Base-by-base conservation (phyloP, 2,888 invertebrate species). In the Phrixothrix hirtus region DNA sequence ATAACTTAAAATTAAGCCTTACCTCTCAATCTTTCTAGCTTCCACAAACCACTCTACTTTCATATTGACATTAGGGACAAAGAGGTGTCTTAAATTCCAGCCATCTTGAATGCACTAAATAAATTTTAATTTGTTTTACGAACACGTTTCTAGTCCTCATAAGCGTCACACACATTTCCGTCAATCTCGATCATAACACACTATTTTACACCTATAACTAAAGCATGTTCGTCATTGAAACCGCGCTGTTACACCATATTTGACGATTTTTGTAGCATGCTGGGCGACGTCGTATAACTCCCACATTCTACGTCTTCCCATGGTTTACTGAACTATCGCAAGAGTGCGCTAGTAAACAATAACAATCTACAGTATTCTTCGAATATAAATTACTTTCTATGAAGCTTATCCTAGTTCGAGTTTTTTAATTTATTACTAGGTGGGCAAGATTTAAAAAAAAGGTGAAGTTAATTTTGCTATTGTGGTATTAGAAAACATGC, bases 21-120 rank as follows among this genome's bases (percentile, higher is more conserved):
- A 85, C 84, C 85, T 83, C 79, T 80, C 80, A 75, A 81, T 82
- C 79, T 79, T 74, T 78, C 78, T 74, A 77, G 80, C 80, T 76
- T 80, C 79, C 77, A 76, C 78, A 80, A 82, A 79, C 76, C 80
- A 81, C 79, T 78, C 81, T 79, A 83, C 80, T 83, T 81, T 81
- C 84, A 85, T 85, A 81, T 81, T 85, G 84, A 79, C 79, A 82
- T 78, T 80, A 80, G 80, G 76, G 80, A 83, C 82, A 82, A 83
- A 82, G 82, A 81, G 78, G 79, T 81, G 81, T 81, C 81, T 83
- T 83, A 84, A 83, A 81, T 81, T 80, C 81, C 85, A 83, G 84
- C 84, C 85, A 85, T 85, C 83, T 85, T 85, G 85, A 68, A 67
- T 60, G 59, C 47, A 47, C 55, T 50, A 51, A 56, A 54, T 56